These are phyloP conservation scores for Polypterus senegalus DNA, from an alignment of 2,113 vertebrate species.

Conservation along the genomic window DNA sequence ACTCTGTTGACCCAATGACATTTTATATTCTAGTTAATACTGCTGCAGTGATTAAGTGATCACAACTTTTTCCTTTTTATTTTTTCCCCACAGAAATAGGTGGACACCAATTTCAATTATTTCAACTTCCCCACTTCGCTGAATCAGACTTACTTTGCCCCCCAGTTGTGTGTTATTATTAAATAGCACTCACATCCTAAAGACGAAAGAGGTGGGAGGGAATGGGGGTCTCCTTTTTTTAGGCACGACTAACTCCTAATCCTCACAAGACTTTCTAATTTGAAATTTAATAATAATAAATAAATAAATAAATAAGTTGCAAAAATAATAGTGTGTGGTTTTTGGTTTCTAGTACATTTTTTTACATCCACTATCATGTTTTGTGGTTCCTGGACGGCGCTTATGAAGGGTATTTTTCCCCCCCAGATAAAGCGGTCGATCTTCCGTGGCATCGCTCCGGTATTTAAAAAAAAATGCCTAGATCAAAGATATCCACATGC, in stretches of 20 bases:
- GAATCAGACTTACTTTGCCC: slow-evolving; percentile 56
- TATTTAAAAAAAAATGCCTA: slow-evolving; percentile 48
- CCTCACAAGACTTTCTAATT: slow-evolving; percentile 44
- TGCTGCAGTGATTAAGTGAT: slow-evolving; percentile 23
- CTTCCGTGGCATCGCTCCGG: slow-evolving; percentile 39
- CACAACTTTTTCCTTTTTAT: slow-evolving; percentile 29
- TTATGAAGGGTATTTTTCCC: slow-evolving; percentile 20
- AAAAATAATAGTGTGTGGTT: slow-evolving; percentile 24
- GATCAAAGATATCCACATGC: slow-evolving; percentile 34
- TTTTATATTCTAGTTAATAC: slow-evolving; percentile 36
- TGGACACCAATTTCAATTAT: slow-evolving; percentile 54
- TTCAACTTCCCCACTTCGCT: slow-evolving; percentile 51
- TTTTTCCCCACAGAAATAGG: slow-evolving; percentile 16
- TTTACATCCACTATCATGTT: too few relatives aligned
- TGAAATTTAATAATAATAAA: slow-evolving; percentile 34
- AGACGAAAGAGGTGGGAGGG: slow-evolving; percentile 17
- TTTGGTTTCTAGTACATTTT: too few relatives aligned
- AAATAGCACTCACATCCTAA: slow-evolving; percentile 28
- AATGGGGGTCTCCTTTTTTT: slow-evolving; percentile 22
- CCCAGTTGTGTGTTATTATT: slow-evolving; percentile 42
- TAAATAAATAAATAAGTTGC: slow-evolving; percentile 18
- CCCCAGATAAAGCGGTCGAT: slow-evolving; percentile 32
- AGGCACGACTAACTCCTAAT: slow-evolving; percentile 60
- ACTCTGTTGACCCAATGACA: slow-evolving; percentile 65
- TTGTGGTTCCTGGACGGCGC: too few relatives aligned